Conservation (phyloP, 2,113 vertebrate genomes). For the Malurus melanocephalus region DNA sequence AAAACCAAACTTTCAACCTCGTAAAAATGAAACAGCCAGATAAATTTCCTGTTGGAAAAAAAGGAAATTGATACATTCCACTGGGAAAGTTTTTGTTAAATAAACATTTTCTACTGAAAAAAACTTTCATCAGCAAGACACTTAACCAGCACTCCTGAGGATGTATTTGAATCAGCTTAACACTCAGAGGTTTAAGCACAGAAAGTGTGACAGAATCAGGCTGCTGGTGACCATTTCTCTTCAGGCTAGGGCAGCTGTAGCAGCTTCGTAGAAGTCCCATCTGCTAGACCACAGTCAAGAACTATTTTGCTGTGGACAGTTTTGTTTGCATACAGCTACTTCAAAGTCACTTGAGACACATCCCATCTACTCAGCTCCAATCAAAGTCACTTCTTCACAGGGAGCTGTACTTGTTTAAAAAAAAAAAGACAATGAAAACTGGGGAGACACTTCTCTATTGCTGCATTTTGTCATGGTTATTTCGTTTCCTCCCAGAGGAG, state of each 20-base stretch:
- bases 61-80: constrained; percentile 39
- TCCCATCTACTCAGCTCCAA: neutral
- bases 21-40: neutral
- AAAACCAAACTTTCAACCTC: neutral
- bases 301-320: neutral
- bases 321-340: neutral
- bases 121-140: neutral
- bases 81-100: neutral
- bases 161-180: neutral
- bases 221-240: neutral
- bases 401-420: neutral
- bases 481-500: no score
- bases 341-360: neutral
- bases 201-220: neutral
- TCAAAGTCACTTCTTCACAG: neutral
- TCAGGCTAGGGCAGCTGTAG: neutral
- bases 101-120: neutral
- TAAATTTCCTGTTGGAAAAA: constrained; percentile 24
- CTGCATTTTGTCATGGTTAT: neutral
- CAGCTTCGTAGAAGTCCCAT: neutral
- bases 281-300: neutral
- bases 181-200: neutral
- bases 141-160: neutral
- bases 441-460: neutral
- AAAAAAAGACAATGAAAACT: neutral